Base-by-base conservation (phyloP, 2,113 vertebrate species). In the Tringa solitaria region DNA sequence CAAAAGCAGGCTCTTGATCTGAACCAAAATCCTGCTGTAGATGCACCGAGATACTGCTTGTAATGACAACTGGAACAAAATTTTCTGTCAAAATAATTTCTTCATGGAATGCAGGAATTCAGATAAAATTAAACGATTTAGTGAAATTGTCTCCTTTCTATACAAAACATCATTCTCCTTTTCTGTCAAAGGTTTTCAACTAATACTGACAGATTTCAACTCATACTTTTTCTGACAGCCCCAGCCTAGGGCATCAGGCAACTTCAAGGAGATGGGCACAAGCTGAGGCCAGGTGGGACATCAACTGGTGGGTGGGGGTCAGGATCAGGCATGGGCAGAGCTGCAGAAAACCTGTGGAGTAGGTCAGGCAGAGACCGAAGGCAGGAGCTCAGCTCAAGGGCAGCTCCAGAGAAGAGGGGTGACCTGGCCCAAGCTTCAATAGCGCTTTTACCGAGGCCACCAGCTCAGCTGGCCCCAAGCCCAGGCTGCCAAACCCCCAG, bases 271-370 rank as follows among this genome's bases (percentile, higher is more conserved):
- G 33, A 24, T 5, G 19, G 10, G 26, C 18, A 4, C 27, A 37
- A 33, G 6, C 30, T 64, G 39, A 73, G 53, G 26, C 26, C 4
- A 2, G 32, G 43, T 11, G 21, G 59, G 33, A 33, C 50, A 26
- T 39, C n/a, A 61, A 10, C 65, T 7, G 3, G 12, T 0, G 2
- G 3, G 7, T 69, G 8, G 7, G 11, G 9, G 4, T 37, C 32
- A 48, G 41, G 21, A 33, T 45, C 41, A 10, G 23, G 15, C 10
- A 20, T 3, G 7, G 22, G 14, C 28, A 33, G 10, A 35, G 48
- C 35, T 32, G 14, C 43, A 75, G 32, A 70, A 92, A 50, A 85
- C 27, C 43, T 75, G 39, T 45, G 54, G 4, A 2, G 3, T 3
- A 32, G 35, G 33, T 91, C 19, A 64, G 37, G 50, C 51, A 78